A percentile compares a stretch with the other conserved stretches of the same genome.
These are phyloP conservation scores for Saturnia pavonia DNA, from an alignment of 2,888 invertebrate species.

Conservation along the genomic window DNA sequence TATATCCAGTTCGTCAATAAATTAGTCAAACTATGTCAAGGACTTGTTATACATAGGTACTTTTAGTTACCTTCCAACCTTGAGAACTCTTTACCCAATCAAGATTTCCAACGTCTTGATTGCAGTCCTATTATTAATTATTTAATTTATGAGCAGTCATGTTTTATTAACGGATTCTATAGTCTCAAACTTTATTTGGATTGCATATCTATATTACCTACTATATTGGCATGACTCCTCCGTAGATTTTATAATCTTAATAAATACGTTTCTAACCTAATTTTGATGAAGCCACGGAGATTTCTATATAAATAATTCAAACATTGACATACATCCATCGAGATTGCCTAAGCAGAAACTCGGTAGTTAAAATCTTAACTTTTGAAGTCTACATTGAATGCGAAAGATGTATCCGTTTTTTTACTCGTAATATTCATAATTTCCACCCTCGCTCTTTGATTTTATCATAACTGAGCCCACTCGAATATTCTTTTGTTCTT, in stretches of 20 bases:
- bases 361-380: background rate
- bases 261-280: background rate
- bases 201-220: background rate
- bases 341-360: background rate
- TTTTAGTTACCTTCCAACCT: conserved; percentile 12
- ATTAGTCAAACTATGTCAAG: conserved; percentile 41
- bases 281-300: background rate
- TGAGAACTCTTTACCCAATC: background rate
- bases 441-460: conserved; percentile 28
- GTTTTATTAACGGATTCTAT: background rate
- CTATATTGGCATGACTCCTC: background rate
- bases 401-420: background rate
- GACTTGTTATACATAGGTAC: conserved; percentile 33
- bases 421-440: conserved; percentile 25
- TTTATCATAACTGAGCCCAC: conserved; percentile 24
- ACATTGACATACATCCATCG: background rate
- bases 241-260: conserved; percentile 5
- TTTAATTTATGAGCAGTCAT: background rate
- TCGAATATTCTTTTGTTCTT: conserved; percentile 28
- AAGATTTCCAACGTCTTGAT: background rate
- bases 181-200: conserved; percentile 2
- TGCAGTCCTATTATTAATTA: background rate
- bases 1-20: conserved; percentile 15
- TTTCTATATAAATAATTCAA: background rate
- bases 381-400: background rate